phyloP scores from a whole-genome alignment of 2,113 vertebrate genomes.

The Syngnathus floridae region DNA sequence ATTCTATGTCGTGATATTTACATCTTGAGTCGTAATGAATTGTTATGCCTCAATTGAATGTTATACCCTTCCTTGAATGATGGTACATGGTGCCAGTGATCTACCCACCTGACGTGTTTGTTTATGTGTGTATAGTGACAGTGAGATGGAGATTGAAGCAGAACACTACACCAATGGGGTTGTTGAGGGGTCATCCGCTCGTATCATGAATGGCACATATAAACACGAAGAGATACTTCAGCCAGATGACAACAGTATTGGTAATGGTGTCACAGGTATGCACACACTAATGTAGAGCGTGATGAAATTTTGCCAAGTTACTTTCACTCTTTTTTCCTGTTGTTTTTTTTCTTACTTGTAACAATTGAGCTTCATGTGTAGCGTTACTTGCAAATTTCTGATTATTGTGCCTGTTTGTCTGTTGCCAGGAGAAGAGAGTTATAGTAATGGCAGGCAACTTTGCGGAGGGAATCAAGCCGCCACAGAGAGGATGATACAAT shows the following conservation, averaged over 20 bases:
- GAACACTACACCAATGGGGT: constrained; percentile 94
- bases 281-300: neutral
- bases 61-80: neutral
- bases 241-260: constrained; percentile 89
- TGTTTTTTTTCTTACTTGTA: neutral
- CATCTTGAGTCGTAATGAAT: neutral
- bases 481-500: constrained; percentile 96
- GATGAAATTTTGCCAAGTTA: neutral
- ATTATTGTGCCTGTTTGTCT: neutral
- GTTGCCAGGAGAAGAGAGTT: constrained; percentile 74
- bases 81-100: neutral
- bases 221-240: constrained; percentile 93
- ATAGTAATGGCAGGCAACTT: constrained; percentile 82
- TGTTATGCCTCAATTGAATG: neutral
- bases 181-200: constrained; percentile 80
- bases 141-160: constrained; percentile 96
- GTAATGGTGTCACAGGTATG: constrained; percentile 73
- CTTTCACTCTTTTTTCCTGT: neutral
- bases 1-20: neutral
- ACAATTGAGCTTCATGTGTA: neutral
- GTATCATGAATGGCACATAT: constrained; percentile 94
- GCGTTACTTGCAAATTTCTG: neutral
- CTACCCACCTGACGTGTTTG: constrained; percentile 6
- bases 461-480: constrained; percentile 94
- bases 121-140: constrained; percentile 73